Conservation (phyloP, 2,888 invertebrate species). For the Eledona agricola region DNA sequence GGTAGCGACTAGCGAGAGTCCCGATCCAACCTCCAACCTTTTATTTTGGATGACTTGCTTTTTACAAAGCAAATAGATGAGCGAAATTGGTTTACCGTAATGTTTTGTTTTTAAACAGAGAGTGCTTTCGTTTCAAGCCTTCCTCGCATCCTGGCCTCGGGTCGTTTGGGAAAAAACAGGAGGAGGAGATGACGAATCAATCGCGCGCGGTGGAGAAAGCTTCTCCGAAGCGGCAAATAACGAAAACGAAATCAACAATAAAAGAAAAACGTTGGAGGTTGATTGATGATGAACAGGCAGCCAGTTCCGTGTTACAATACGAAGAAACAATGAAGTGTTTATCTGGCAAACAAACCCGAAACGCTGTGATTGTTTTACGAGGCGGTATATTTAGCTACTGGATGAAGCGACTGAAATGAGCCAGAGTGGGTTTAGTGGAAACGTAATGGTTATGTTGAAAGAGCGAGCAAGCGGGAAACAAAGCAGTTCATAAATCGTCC, state of each 20-base stretch:
- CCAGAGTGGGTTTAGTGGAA: slow-evolving; percentile 38
- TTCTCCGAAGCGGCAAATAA: slow-evolving; percentile 2
- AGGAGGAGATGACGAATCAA: slow-evolving; percentile 21
- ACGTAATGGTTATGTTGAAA: slow-evolving; percentile 51
- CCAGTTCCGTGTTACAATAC: slow-evolving; percentile 40
- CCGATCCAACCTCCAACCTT: slow-evolving; percentile 40
- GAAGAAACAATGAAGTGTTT: slow-evolving; percentile 45
- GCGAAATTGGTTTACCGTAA: slow-evolving; percentile 37
- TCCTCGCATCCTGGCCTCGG: slow-evolving; percentile 14
- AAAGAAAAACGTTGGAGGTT: slow-evolving; percentile 27
- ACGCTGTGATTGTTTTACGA: slow-evolving; percentile 38
- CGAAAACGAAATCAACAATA: too few relatives aligned
- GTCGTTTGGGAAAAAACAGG: slow-evolving; percentile 30
- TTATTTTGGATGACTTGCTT: slow-evolving; percentile 50
- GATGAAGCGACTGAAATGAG: slow-evolving; percentile 31
- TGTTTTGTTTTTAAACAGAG: slow-evolving; percentile 37
- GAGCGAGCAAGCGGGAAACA: slow-evolving; percentile 50
- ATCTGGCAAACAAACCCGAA: slow-evolving; percentile 35
- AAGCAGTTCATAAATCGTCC: slow-evolving; percentile 52
- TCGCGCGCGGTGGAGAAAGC: slow-evolving; percentile 21
- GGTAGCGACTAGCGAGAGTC: too few relatives aligned
- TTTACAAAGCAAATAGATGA: slow-evolving; percentile 41
- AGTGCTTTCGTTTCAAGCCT: slow-evolving; percentile 34
- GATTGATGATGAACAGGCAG: slow-evolving; percentile 44
- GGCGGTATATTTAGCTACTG: slow-evolving; percentile 44